Evolutionary conservation across 1,140 invertebrate genomes (phyloP).

Genomic region (Calliphora vicina): DNA sequence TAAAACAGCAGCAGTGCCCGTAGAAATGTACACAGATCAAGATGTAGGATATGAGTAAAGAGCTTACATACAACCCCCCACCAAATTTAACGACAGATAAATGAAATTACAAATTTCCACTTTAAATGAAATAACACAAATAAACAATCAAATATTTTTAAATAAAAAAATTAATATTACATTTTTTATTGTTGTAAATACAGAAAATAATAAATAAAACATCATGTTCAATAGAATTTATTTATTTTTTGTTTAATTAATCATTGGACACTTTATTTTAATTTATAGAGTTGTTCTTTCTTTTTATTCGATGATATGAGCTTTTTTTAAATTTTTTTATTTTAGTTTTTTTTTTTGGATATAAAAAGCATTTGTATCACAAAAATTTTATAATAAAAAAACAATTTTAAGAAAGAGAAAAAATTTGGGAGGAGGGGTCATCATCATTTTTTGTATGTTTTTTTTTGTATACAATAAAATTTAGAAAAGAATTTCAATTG

Average conservation of each 20-base stretch:
- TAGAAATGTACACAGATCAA: slow-evolving; percentile 58
- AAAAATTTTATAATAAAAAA: slow-evolving; percentile 35
- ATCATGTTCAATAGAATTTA: background rate
- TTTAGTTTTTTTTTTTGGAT: slow-evolving; percentile 16
- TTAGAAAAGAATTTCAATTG: background rate
- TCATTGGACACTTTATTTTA: slow-evolving; percentile 38
- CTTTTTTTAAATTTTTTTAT: slow-evolving; percentile 14
- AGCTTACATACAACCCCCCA: background rate
- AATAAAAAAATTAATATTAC: background rate
- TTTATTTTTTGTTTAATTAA: background rate
- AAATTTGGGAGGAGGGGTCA: background rate
- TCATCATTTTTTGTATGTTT: background rate
- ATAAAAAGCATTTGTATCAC: slow-evolving; percentile 36
- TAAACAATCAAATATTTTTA: slow-evolving; percentile 3
- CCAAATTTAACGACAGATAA: too few species aligned
- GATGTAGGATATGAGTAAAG: slow-evolving; percentile 50
- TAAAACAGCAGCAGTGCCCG: slow-evolving; percentile 42
- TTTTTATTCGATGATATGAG: slow-evolving; percentile 38
- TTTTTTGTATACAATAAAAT: slow-evolving; percentile 11
- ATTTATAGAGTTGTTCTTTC: slow-evolving; percentile 28
- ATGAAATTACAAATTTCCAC: background rate
- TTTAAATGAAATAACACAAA: background rate
- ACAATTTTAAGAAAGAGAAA: background rate
- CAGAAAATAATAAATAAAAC: background rate
- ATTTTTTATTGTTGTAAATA: slow-evolving; percentile 15